Evolutionary conservation across 2,888 invertebrate species (phyloP).

Genomic region (Hirtodrosophila histrioides): DNA sequence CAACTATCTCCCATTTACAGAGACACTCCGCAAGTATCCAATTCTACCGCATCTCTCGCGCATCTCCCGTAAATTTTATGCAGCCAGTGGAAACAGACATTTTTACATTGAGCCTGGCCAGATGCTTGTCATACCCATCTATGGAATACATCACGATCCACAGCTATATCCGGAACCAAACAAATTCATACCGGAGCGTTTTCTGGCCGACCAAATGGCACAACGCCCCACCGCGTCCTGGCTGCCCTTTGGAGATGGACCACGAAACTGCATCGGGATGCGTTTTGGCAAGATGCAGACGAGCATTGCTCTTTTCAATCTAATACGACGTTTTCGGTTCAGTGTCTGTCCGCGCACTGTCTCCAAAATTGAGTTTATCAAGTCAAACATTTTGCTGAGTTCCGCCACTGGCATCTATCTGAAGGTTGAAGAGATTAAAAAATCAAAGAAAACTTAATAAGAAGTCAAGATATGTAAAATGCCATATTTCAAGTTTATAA

Average conservation of each 20-base stretch:
- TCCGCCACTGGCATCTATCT: conserved; percentile 51
- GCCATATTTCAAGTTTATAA: too few species aligned
- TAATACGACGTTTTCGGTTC: conserved; percentile 65
- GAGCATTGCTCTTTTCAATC: conserved; percentile 57
- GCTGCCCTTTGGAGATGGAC: conserved; percentile 80
- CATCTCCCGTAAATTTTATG: conserved; percentile 85
- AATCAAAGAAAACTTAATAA: not conserved
- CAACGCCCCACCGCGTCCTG: conserved; percentile 82
- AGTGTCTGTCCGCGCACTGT: conserved; percentile 57
- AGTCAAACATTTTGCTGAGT: conserved; percentile 44
- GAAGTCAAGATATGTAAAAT: too few species aligned
- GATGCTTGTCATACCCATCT: conserved; percentile 85
- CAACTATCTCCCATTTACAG: conserved; percentile 71
- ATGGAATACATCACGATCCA: conserved; percentile 86
- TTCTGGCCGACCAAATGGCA: conserved; percentile 85
- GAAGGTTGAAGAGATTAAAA: conserved; percentile 46
- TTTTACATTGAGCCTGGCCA: conserved; percentile 85
- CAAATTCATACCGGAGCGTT: conserved; percentile 87
- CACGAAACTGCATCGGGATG: conserved; percentile 77
- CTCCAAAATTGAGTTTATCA: conserved; percentile 52
- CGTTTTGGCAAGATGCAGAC: conserved; percentile 79
- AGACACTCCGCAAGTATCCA: conserved; percentile 86
- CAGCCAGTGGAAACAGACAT: conserved; percentile 83
- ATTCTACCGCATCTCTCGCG: conserved; percentile 85
- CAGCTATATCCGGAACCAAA: conserved; percentile 87